Percentiles rank a stretch among this genome's conserved stretches.
These are phyloP conservation scores for Epinotia demarniana DNA, from an alignment of 2,888 invertebrate species.

Conservation along the genomic window DNA sequence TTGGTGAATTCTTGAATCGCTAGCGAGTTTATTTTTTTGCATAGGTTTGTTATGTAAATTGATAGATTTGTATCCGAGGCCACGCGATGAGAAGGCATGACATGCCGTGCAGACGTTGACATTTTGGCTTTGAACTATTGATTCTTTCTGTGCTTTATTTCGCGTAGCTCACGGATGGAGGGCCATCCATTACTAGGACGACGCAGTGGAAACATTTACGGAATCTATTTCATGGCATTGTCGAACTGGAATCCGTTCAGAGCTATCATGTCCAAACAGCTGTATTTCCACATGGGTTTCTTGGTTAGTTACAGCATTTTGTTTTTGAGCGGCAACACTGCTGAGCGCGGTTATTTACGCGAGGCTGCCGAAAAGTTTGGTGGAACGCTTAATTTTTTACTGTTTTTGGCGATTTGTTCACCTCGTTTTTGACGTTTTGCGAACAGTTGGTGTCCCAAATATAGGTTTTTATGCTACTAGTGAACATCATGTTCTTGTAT, in stretches of 20 bases:
- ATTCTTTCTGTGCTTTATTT: slow-evolving; percentile 32
- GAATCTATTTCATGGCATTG: slow-evolving; percentile 34
- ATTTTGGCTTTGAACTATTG: slow-evolving; percentile 35
- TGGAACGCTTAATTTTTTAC: too few species aligned
- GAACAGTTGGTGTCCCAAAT: too few species aligned
- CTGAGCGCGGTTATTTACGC: too few species aligned
- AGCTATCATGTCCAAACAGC: neutral
- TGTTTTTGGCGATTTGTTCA: too few species aligned
- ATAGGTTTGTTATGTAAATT: slow-evolving; percentile 46
- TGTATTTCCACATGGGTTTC: neutral
- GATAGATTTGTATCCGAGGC: slow-evolving; percentile 45
- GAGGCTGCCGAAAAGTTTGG: too few species aligned
- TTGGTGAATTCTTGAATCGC: slow-evolving; percentile 26
- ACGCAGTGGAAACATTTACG: slow-evolving; percentile 16
- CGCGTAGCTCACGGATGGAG: slow-evolving; percentile 14
- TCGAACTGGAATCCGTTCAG: slow-evolving; percentile 23
- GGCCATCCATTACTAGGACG: slow-evolving; percentile 34
- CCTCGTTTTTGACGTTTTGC: too few species aligned
- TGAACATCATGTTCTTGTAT: too few species aligned
- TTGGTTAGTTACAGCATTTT: too few species aligned
- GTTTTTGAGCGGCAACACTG: too few species aligned
- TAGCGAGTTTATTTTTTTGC: slow-evolving; percentile 36
- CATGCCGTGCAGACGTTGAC: slow-evolving; percentile 38
- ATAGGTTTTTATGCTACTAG: too few species aligned
- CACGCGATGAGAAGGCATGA: slow-evolving; percentile 30